These are phyloP conservation scores for Drosophila seclusa DNA, from an alignment of 2,888 invertebrate genomes.

Conservation along the genomic window DNA sequence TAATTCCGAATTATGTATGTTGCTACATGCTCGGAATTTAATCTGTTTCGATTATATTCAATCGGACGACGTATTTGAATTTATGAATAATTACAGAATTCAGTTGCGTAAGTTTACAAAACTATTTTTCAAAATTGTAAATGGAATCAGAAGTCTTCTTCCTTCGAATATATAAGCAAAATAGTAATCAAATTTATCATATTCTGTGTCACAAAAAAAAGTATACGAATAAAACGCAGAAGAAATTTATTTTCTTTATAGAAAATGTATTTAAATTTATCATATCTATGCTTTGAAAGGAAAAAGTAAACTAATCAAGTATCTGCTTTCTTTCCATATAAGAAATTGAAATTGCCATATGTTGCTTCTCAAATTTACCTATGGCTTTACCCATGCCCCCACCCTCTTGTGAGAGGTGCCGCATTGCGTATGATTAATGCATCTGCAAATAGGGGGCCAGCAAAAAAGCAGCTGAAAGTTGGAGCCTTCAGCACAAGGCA, in stretches of 20 bases:
- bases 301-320: not conserved
- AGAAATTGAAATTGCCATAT: not conserved
- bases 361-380: not conserved
- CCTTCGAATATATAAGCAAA: not conserved
- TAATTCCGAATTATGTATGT: slow-evolving; percentile 47
- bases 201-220: not conserved
- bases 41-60: slow-evolving; percentile 9
- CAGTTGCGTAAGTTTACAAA: slow-evolving; percentile 19
- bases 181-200: not conserved
- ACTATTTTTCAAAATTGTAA: slow-evolving; percentile 17
- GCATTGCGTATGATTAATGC: slow-evolving; percentile 69
- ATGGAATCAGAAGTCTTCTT: slow-evolving; percentile 24
- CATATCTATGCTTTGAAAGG: not conserved
- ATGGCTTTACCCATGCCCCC: not conserved
- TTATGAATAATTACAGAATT: slow-evolving; percentile 51
- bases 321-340: not conserved
- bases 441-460: slow-evolving; percentile 32
- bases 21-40: slow-evolving; percentile 47
- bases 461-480: slow-evolving; percentile 23
- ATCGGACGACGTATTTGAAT: slow-evolving; percentile 28
- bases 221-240: not conserved
- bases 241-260: not conserved
- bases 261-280: not conserved
- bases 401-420: slow-evolving; percentile 9
- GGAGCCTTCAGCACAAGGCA: slow-evolving; percentile 28